Evolutionary conservation across 2,797 vertebrate genomes (phyloP).

Genomic region (Enteromius paludinosus): DNA sequence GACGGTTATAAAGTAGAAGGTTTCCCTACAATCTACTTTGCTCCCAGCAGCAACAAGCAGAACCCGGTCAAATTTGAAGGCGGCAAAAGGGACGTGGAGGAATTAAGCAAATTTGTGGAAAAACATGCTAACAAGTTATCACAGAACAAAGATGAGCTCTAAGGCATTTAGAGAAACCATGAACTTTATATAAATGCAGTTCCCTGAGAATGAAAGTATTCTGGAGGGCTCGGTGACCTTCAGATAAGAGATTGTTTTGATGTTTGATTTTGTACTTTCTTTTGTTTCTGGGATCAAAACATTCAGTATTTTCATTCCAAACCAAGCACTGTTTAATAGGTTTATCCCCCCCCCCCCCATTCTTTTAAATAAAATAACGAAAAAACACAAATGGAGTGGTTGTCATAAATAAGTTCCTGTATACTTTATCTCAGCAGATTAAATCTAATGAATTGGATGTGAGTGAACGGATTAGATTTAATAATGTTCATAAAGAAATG

Average conservation of each 20-base stretch:
- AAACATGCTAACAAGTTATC: conserved; percentile 85
- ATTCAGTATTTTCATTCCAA: conserved; percentile 73
- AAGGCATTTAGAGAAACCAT: conserved; percentile 63
- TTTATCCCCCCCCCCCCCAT: conserved; percentile 54
- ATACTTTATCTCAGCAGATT: neutral
- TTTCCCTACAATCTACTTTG: conserved; percentile 97
- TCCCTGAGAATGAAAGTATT: conserved; percentile 45
- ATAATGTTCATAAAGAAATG: neutral
- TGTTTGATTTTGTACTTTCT: conserved; percentile 61
- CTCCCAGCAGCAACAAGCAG: conserved; percentile 87
- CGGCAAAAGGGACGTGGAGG: conserved; percentile 88
- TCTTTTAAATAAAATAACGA: conserved; percentile 81
- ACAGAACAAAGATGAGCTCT: conserved; percentile 89
- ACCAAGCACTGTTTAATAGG: conserved; percentile 73
- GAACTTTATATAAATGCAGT: conserved; percentile 68
- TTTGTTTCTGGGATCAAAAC: conserved; percentile 72
- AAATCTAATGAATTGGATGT: too few relatives aligned
- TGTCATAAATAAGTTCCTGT: neutral
- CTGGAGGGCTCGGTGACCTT: conserved; percentile 50
- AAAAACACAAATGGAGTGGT: conserved; percentile 34
- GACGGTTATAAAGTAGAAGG: conserved; percentile 91
- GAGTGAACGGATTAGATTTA: neutral
- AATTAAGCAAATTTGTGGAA: conserved; percentile 91
- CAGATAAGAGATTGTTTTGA: conserved; percentile 67
- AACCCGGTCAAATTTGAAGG: conserved; percentile 90